Evolutionary conservation across 2,797 vertebrate species (phyloP), one percentile per base, ranked within the genome.

Genomic region (Poecile montanus): DNA sequence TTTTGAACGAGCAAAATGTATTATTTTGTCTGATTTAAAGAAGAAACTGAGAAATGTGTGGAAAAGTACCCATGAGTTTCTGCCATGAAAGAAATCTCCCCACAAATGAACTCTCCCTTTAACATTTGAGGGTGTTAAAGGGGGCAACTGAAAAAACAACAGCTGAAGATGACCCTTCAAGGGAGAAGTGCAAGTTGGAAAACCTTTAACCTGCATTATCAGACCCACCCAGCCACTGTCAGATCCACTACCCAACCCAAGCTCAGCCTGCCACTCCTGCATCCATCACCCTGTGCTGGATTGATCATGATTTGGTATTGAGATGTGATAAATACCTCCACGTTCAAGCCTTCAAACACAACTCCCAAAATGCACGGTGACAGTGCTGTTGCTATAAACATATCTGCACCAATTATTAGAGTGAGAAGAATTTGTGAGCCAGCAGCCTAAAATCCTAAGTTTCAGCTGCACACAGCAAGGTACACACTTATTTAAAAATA

Each of bases 401-500:
- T 30, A 92, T 56, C 74, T 93, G 89, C 83, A 88, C 68, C 76
- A 40, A 89, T 70, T 61, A 80, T 54, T 34, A 90, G 36, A 53
- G 34, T 11, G 84, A 40, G 57, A 27, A 36, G 45, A 32, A 30
- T 74, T 68, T 91, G 87, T 76, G 89, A 95, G 88, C 74, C 88
- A 81, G 75, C 73, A 88, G 91, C 56, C 85, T 76, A 57, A 92
- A 96, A 95, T 44, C 32, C 0, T 58, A 66, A 54, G 78, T 61
- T 96, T 88, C 40, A 91, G 92, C 94, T 91, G 74, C 79, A 93
- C 61, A 27, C 89, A 67, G 89, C 91, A 93, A 89, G 62, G 70
- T 80, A 95, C 42, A 93, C 38, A 78, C 86, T 96, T 91, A 92
- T 95, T 97, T 95, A 61, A 95, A 97, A 96, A 95, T 68, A 96